These are phyloP conservation scores for Aeoliscus strigatus DNA, from an alignment of 2,797 vertebrate genomes.

Conservation along the genomic window DNA sequence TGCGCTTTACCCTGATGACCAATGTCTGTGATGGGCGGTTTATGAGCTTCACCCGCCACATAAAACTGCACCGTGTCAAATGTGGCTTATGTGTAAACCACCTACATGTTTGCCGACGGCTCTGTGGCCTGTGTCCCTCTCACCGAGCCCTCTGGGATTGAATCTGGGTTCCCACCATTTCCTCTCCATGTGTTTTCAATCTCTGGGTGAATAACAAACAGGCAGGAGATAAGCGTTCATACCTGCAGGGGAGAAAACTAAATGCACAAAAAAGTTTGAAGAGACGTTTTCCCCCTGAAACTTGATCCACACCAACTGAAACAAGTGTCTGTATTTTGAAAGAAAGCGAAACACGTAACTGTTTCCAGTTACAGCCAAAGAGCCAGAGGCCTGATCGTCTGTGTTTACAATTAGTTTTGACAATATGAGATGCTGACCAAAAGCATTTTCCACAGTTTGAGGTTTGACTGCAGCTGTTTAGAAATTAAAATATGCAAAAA, in stretches of 20 bases:
- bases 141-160: conserved; percentile 48
- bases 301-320: conserved; percentile 8
- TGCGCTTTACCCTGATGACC: conserved; percentile 18
- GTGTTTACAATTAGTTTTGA: conserved; percentile 13
- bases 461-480: conserved; percentile 20
- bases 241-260: conserved; percentile 45
- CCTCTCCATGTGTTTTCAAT: conserved; percentile 69
- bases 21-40: conserved; percentile 32
- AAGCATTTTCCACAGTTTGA: conserved; percentile 2
- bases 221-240: conserved; percentile 42
- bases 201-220: conserved; percentile 31
- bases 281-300: conserved; percentile 35
- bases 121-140: conserved; percentile 37
- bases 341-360: conserved; percentile 14
- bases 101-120: conserved; percentile 34
- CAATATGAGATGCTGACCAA: conserved; percentile 13
- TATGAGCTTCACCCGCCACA: conserved; percentile 28
- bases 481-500: conserved; percentile 31
- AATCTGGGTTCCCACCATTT: conserved; percentile 62
- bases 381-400: conserved; percentile 12
- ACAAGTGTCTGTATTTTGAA: conserved; percentile 28
- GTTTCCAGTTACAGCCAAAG: conserved; percentile 30
- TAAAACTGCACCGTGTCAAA: conserved; percentile 37
- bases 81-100: conserved; percentile 53
- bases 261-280: conserved; percentile 5